Evolutionary conservation across 2,113 vertebrate genomes (phyloP), one percentile per base, ranked within the genome.

Genomic region (Grammomys dolichurus): DNA sequence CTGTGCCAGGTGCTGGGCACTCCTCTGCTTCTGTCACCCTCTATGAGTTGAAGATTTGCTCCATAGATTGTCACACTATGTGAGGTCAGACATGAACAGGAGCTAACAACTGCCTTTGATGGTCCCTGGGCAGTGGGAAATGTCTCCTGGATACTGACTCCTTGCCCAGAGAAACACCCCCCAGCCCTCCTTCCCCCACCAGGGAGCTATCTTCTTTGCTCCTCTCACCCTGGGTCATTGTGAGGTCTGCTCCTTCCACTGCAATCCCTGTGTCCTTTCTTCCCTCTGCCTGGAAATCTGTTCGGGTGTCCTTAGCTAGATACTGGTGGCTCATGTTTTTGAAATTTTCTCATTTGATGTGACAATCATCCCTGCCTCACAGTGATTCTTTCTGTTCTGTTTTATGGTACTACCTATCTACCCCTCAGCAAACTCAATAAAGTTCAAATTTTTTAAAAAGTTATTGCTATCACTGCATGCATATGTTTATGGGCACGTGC

Each of bases 61-160:
- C 54, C 51, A 60, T 14, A 82, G 36, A 60, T n/a, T n/a, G 54
- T 24, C 80, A 82, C 11, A 7, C 10, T 60, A 17, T 36, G 24
- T 33, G n/a, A 81, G 33, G 51, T 10, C 22, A n/a, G 54, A 81
- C 31, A 40, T 1, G 20, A 82, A 31, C 19, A 36, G 54, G 78
- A 58, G 46, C 14, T 16, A 51, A 43, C 28, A 5, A 16, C 16
- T 56, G 36, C 80, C 36, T 40, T 40, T 26, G 72, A 20, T 20
- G 33, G 33, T 67, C 43, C 46, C 63, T 16, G 46, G 95, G 82
- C 22, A 96, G 92, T 84, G 90, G 96, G 97, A 92, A 93, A 82
- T 36, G 56, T 17, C 77, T 56, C 48, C 56, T 54, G n/a, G 80
- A 58, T 12, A 78, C 90, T 51, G 91, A 33, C 5, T 11, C 31